Base-by-base conservation (phyloP, 2,888 invertebrate species). In the Lottia scabra region DNA sequence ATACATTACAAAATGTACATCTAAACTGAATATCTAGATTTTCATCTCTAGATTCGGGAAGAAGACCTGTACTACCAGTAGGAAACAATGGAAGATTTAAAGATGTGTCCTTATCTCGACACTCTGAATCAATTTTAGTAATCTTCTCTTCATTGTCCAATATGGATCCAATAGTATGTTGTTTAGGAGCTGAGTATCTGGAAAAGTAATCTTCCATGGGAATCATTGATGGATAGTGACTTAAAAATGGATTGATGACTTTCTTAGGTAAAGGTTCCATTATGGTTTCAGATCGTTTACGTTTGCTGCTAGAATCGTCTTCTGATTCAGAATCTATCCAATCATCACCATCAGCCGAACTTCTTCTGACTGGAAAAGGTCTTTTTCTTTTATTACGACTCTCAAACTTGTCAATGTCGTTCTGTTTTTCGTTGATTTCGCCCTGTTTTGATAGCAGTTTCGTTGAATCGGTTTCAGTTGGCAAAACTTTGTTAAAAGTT, bases 1-100 rank as follows among this genome's bases (percentile, higher is more conserved):
- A 77, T 71, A 78, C 81, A 15, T 75, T 71, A 75, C 83, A 83
- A 43, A 80, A 74, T 10, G 80, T 78, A 71, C 83, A 83, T 27
- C 77, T 72, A 46, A 79, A 81, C 63, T 77, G 63, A 23, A 72
- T 74, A 38, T 73, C 56, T 38, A 44, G 65, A 38, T 45, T 56
- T 23, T 63, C 65, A 10, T 48, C n/a, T 5, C 64, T 46, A 10
- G 44, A 46, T 64, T 70, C 70, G 0, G 43, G 38, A 13, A 65
- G 30, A n/a, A 43, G 65, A 38, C 38, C 43, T 12, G 65, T 65
- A 27, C n/a, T 26, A 26, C 43, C 43, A 43, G 38, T 65, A 3
- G 38, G 43, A n/a, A 65, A 65, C 26, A 65, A 65, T 16, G 30
- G 30, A 27, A 38, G 38, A 65, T 27, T 65, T 65, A 65, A 65